Conservation (phyloP, 2,797 vertebrate genomes). For the Brotula barbata region DNA sequence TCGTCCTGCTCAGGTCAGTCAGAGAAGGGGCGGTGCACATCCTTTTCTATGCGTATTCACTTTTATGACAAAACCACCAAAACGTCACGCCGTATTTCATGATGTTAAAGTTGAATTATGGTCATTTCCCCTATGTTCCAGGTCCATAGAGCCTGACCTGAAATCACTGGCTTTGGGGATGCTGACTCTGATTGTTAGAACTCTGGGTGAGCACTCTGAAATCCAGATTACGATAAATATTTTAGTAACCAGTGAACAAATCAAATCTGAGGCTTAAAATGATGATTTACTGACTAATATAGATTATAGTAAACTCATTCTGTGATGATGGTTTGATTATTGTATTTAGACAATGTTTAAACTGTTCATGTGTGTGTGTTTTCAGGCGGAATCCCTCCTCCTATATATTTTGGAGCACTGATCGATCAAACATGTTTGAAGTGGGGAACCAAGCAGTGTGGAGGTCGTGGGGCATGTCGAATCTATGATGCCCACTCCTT, state of each 20-base stretch:
- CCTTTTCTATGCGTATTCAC: too few relatives aligned
- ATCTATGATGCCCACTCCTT: constrained; percentile 81
- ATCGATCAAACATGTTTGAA: constrained; percentile 93
- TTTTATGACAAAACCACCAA: too few relatives aligned
- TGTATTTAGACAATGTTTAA: too few relatives aligned
- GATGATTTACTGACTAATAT: neutral
- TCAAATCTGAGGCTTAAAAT: too few relatives aligned
- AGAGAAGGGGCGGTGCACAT: neutral
- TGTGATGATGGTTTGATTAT: too few relatives aligned
- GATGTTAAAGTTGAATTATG: too few relatives aligned
- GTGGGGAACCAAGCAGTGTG: constrained; percentile 85
- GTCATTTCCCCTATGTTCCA: constrained; percentile 45
- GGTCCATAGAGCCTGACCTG: constrained; percentile 87
- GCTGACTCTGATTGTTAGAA: constrained; percentile 87
- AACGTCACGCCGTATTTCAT: too few relatives aligned
- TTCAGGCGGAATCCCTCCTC: constrained; percentile 93
- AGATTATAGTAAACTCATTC: neutral
- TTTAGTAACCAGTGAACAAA: too few relatives aligned
- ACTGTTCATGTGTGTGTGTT: constrained; percentile 32
- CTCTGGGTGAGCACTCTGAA: constrained; percentile 83
- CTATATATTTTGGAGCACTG: constrained; percentile 89
- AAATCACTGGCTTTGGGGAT: constrained; percentile 94
- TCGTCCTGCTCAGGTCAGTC: constrained; percentile 88
- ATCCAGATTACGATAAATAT: too few relatives aligned
- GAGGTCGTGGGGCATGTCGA: constrained; percentile 85